These are phyloP conservation scores for Belonocnema kinseyi DNA, from an alignment of 1,140 invertebrate species.

Conservation along the genomic window DNA sequence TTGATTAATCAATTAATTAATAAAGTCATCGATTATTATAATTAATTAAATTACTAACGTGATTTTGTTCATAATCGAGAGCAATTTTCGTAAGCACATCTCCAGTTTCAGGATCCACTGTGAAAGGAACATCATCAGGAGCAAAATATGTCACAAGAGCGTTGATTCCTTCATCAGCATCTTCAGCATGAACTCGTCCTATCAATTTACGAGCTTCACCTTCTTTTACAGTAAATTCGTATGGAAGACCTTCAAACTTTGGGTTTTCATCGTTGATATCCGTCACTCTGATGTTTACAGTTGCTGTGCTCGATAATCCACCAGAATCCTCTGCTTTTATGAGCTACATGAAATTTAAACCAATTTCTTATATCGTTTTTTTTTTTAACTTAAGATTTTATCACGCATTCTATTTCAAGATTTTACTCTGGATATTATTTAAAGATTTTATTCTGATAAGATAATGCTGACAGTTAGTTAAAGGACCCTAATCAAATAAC, in stretches of 20 bases:
- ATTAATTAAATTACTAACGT: constrained; percentile 74
- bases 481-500: no score
- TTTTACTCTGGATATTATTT: no score
- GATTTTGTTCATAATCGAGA: constrained; percentile 90
- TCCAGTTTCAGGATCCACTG: constrained; percentile 86
- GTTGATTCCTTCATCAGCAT: constrained; percentile 86
- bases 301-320: constrained; percentile 86
- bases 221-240: constrained; percentile 89
- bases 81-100: constrained; percentile 85
- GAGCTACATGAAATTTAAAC: constrained; percentile 73
- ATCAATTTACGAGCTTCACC: constrained; percentile 82
- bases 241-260: constrained; percentile 86
- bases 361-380: no score
- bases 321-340: constrained; percentile 91
- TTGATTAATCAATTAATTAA: constrained; percentile 22
- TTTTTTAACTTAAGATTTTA: no score
- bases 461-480: no score
- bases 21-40: constrained; percentile 14
- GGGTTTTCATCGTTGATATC: constrained; percentile 95
- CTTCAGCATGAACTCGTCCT: constrained; percentile 88
- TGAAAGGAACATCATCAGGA: constrained; percentile 86
- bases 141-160: constrained; percentile 82
- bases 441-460: no score
- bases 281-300: constrained; percentile 90
- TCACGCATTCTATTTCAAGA: no score